phyloP scores from a whole-genome alignment of 2,113 vertebrate species.

The Aythya baeri region DNA sequence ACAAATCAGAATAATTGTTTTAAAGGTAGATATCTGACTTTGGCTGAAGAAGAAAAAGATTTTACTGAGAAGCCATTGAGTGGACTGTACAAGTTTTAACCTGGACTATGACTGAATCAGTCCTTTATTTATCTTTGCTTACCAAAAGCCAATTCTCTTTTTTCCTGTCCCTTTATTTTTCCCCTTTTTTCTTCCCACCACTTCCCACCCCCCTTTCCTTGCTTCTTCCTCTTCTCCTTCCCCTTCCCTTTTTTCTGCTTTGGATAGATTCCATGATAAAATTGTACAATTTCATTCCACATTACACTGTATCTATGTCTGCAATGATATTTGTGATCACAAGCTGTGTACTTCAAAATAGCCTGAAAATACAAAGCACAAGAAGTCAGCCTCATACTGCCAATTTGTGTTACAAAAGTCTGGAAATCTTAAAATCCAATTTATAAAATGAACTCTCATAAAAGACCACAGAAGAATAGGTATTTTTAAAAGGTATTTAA shows the following conservation, averaged over 20 bases:
- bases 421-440: background rate
- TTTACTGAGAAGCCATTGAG: background rate
- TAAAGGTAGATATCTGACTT: background rate
- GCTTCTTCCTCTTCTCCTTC: no score
- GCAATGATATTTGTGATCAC: background rate
- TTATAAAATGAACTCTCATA: background rate
- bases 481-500: background rate
- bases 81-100: background rate
- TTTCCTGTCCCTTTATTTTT: background rate
- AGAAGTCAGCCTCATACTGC: background rate
- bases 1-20: background rate
- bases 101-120: background rate
- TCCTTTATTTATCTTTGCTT: background rate
- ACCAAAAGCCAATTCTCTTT: background rate
- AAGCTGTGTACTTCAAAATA: background rate
- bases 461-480: fast-evolving
- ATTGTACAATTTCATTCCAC: background rate
- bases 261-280: background rate
- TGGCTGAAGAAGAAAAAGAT: background rate
- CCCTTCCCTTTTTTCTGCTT: background rate
- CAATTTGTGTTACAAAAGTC: background rate
- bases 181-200: no score
- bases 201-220: background rate
- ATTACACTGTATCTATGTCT: background rate
- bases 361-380: background rate